Evolutionary conservation across 2,797 vertebrate genomes (phyloP).

Genomic region (Podarcis siculus): DNA sequence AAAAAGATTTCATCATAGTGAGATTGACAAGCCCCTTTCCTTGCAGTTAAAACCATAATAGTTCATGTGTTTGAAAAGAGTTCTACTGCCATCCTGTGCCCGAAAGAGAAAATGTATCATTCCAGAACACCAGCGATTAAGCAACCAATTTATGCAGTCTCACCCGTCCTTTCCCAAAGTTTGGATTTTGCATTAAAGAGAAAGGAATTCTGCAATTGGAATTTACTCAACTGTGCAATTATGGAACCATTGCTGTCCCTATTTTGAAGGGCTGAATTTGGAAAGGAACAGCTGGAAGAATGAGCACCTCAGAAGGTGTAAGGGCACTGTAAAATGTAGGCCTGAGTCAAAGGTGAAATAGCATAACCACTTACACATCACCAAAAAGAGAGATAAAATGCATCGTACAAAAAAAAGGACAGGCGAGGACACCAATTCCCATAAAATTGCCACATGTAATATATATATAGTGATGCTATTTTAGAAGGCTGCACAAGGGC

Average conservation of each 20-base stretch:
- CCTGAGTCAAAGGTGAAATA: background rate
- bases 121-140: background rate
- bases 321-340: background rate
- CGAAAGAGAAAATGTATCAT: background rate
- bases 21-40: background rate
- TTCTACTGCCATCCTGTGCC: conserved; percentile 35
- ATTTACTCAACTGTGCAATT: background rate
- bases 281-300: background rate
- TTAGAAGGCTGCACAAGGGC: too few species aligned
- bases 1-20: background rate
- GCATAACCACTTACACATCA: too few species aligned
- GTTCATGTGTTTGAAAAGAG: background rate
- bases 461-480: too few species aligned
- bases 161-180: background rate
- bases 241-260: background rate
- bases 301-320: background rate
- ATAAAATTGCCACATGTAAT: too few species aligned
- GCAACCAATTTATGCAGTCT: background rate
- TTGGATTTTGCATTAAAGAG: background rate
- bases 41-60: background rate
- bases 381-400: too few species aligned
- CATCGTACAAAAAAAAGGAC: too few species aligned
- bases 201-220: background rate
- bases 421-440: too few species aligned
- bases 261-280: background rate